These are phyloP conservation scores for Takifugu flavidus DNA, from an alignment of 2,113 vertebrate genomes.

Conservation along the genomic window DNA sequence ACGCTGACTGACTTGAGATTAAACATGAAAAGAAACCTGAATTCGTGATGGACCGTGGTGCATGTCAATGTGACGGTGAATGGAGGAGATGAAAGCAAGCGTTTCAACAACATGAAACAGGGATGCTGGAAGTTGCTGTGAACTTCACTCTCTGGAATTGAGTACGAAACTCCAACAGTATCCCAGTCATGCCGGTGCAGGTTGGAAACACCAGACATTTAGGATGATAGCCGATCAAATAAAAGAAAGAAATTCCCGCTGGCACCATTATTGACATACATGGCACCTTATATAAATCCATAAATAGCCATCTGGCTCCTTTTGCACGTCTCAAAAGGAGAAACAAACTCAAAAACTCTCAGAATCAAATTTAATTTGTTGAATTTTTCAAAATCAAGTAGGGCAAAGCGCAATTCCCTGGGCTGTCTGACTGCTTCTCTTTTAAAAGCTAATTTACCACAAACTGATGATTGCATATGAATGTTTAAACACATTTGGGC, in stretches of 20 bases:
- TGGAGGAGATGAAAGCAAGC: conserved; percentile 1
- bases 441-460: conserved; percentile 65
- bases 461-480: conserved; percentile 64
- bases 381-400: conserved; percentile 40
- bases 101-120: not conserved
- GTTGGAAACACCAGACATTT: conserved; percentile 1
- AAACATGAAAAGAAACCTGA: not conserved
- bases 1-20: not conserved
- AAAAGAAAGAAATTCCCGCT: not conserved
- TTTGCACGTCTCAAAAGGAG: conserved; percentile 8
- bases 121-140: not conserved
- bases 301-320: conserved; percentile 3
- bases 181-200: conserved; percentile 15
- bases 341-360: conserved; percentile 25
- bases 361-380: conserved; percentile 39
- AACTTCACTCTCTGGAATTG: conserved; percentile 2
- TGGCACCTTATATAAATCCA: not conserved
- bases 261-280: not conserved
- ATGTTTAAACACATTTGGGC: conserved; percentile 66
- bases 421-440: conserved; percentile 32
- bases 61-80: not conserved
- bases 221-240: not conserved
- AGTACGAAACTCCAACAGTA: conserved; percentile 6
- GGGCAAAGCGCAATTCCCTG: conserved; percentile 39
- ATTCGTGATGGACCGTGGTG: not conserved